Conservation (phyloP, 2,888 invertebrate genomes). For the Tortricodes alternella region DNA sequence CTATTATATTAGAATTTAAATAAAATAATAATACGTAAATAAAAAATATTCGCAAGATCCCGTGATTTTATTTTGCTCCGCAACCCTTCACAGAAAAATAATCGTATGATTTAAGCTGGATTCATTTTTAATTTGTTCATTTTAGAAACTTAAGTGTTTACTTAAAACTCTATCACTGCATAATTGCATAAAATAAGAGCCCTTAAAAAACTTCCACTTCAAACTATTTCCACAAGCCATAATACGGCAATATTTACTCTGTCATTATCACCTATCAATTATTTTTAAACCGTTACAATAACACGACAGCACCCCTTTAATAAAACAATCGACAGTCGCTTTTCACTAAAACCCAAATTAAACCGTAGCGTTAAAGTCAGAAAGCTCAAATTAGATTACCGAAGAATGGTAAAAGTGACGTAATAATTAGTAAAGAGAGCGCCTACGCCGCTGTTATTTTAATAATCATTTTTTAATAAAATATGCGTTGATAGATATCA, state of each 20-base stretch:
- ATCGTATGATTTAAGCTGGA: too few relatives aligned
- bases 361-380: background rate
- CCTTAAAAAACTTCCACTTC: slow-evolving; percentile 8
- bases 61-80: background rate
- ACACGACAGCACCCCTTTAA: slow-evolving; percentile 39
- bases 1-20: slow-evolving; percentile 48
- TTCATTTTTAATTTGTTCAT: too few relatives aligned
- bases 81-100: background rate
- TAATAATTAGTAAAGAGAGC: slow-evolving; percentile 32
- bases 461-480: slow-evolving; percentile 71
- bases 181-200: slow-evolving; percentile 8
- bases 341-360: background rate
- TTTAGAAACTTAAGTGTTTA: background rate
- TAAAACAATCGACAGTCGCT: slow-evolving; percentile 20
- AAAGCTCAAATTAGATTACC: background rate
- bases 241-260: slow-evolving; percentile 41
- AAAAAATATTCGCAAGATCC: slow-evolving; percentile 22
- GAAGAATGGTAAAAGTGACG: background rate
- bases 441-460: slow-evolving; percentile 46
- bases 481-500: slow-evolving; percentile 76
- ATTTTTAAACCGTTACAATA: slow-evolving; percentile 54
- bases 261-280: slow-evolving; percentile 43
- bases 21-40: slow-evolving; percentile 29
- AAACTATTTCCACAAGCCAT: slow-evolving; percentile 29
- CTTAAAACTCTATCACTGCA: background rate